Evolutionary conservation across 2,113 vertebrate genomes (phyloP), one percentile per base, ranked within the genome.

Genomic region (Motacilla alba): DNA sequence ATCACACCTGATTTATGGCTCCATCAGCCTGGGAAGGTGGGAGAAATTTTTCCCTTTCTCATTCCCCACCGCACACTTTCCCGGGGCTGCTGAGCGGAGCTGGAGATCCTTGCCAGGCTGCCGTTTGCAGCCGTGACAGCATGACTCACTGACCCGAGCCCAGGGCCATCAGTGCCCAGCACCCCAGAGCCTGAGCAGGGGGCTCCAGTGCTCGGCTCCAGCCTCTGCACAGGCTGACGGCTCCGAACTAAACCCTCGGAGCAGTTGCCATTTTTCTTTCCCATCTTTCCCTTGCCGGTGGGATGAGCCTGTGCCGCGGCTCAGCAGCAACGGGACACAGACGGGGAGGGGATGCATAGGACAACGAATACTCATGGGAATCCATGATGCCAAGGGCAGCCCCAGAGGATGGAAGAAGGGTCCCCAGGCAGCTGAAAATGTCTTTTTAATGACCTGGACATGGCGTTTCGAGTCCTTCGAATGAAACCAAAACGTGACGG

Each of bases 361-460:
- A 75, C n/a, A 62, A 30, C 2, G 2, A 69, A 68, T 39, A 63
- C 22, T 37, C n/a, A 49, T 13, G 35, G 35, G 2, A 41, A 35
- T 35, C 33, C 3, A 3, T 17, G 47, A 46, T 21, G 55, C 44
- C 43, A 67, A 69, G 14, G 50, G n/a, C 26, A 83, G 44, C 21
- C 63, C 43, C 6, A 2, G 33, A 14, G 8, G 68, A 66, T 31
- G 69, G 91, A 96, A 88, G 47, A 85, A 95, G 23, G 67, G 53
- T 58, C 63, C 66, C 50, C 80, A 94, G 85, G 18, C 21, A 15
- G 70, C 39, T 87, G 91, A 62, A 96, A 93, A 90, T 78, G 81
- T 93, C 90, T 94, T 64, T 97, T 97, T 97, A 97, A 96, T 97
- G 95, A 91, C 86, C 88, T 53, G 56, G 72, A 82, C 67, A 69